Evolutionary conservation across 2,113 vertebrate species (phyloP).

Genomic region (human (Homo sapiens)): DNA sequence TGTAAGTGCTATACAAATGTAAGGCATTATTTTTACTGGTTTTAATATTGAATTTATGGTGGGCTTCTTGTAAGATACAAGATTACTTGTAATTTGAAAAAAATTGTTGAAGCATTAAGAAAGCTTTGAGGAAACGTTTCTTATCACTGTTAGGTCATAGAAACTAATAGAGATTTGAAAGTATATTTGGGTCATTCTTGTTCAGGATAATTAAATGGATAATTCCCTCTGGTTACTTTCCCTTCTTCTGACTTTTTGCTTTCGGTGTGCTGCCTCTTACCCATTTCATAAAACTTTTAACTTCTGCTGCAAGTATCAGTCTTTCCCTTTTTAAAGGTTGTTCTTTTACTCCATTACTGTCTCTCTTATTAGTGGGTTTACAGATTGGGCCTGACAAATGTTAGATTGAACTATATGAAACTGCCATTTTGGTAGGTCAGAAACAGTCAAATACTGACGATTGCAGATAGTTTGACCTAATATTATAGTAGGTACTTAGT

Average conservation of each 20-base stretch:
- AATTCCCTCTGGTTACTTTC: slow-evolving; percentile 49
- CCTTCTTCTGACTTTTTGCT: slow-evolving; percentile 30
- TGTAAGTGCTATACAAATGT: not conserved
- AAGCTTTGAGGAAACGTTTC: slow-evolving; percentile 2
- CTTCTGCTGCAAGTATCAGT: not conserved
- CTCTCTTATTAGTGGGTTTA: not conserved
- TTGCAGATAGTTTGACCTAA: not conserved
- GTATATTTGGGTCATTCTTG: slow-evolving; percentile 65
- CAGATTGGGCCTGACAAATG: not conserved
- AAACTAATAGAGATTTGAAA: slow-evolving; percentile 27
- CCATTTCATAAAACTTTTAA: not conserved
- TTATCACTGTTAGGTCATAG: slow-evolving; percentile 10
- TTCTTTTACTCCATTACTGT: not conserved
- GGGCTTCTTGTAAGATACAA: slow-evolving; percentile 18
- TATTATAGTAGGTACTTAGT: not conserved
- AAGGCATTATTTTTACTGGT: not conserved
- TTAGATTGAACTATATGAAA: not conserved
- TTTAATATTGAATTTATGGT: slow-evolving; percentile 46
- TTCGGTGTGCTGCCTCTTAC: slow-evolving; percentile 14
- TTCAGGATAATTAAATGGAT: slow-evolving; percentile 62
- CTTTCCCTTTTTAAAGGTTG: slow-evolving; percentile 22
- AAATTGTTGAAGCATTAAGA: slow-evolving; percentile 40
- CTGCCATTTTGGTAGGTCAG: not conserved
- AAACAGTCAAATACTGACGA: not conserved
- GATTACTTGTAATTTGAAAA: not conserved